These are phyloP conservation scores for Drosophila oshimai DNA, from an alignment of 1,140 invertebrate genomes.

Conservation along the genomic window DNA sequence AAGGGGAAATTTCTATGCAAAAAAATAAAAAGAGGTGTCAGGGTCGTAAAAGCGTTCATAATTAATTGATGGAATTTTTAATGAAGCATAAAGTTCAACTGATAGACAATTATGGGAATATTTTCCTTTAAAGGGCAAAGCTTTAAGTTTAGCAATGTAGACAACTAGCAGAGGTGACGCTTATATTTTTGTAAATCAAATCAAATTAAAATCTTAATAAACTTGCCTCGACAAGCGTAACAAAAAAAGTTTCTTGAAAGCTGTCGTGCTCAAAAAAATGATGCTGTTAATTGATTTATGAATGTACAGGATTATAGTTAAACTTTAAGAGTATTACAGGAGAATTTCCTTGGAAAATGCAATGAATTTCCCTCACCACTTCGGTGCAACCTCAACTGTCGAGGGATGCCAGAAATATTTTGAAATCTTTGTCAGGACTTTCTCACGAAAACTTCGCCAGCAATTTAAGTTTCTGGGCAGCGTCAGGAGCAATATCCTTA, in stretches of 20 bases:
- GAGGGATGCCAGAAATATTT: slow-evolving; percentile 26
- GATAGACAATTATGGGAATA: neutral
- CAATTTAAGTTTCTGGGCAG: slow-evolving; percentile 43
- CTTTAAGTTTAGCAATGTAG: no score
- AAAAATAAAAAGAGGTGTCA: slow-evolving; percentile 4
- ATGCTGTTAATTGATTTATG: neutral
- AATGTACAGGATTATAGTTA: neutral
- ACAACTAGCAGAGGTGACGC: no score
- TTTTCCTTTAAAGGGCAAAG: neutral
- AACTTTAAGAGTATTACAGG: neutral
- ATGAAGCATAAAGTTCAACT: neutral
- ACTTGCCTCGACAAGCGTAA: no score
- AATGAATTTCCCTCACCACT: neutral
- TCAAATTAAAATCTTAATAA: no score
- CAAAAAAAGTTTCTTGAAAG: neutral
- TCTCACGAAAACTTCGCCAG: slow-evolving; percentile 22
- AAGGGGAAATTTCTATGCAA: neutral
- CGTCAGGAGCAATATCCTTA: slow-evolving; percentile 39
- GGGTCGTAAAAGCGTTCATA: slow-evolving; percentile 10
- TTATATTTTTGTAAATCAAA: no score
- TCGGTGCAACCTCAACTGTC: slow-evolving; percentile 1
- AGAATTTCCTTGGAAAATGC: neutral
- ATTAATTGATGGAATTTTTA: slow-evolving; percentile 11
- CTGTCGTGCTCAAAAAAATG: neutral
- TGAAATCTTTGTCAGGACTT: slow-evolving; percentile 10